A percentile compares a stretch with the other conserved stretches of the same genome.
Evolutionary conservation across 2,113 vertebrate species (phyloP).

Genomic region (Eudyptes chrysolophus): DNA sequence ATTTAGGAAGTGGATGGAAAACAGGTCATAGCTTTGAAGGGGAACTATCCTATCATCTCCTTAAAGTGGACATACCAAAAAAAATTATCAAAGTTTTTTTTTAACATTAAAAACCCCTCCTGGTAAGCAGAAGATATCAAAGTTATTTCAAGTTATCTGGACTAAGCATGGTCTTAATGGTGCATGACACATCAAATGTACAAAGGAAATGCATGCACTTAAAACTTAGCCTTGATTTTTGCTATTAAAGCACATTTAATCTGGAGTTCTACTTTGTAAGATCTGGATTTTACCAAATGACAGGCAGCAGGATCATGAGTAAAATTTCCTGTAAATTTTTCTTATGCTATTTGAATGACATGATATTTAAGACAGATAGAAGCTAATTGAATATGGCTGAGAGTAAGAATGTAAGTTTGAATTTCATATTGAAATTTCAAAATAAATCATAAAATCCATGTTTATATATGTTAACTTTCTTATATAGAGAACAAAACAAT

Average conservation of each 20-base stretch:
- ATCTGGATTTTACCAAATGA: background rate
- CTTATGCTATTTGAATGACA: background rate
- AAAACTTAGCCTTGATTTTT: background rate
- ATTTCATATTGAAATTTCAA: background rate
- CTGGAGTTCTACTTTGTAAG: background rate
- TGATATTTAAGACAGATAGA: background rate
- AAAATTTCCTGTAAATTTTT: background rate
- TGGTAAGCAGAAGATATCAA: background rate
- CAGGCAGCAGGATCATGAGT: background rate
- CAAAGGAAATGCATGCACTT: background rate
- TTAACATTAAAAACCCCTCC: background rate
- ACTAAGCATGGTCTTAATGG: background rate
- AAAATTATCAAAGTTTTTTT: background rate
- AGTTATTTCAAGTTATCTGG: background rate
- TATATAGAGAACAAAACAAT: background rate
- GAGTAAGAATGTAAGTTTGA: background rate
- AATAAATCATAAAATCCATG: background rate
- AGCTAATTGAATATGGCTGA: background rate
- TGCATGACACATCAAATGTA: background rate
- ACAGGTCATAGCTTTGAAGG: background rate
- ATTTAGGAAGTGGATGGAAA: background rate
- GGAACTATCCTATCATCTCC: background rate
- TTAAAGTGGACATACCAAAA: background rate
- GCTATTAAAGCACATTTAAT: background rate
- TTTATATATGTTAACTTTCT: background rate